Base-by-base conservation (phyloP, 2,797 vertebrate species). In the Coregonus ussuriensis region DNA sequence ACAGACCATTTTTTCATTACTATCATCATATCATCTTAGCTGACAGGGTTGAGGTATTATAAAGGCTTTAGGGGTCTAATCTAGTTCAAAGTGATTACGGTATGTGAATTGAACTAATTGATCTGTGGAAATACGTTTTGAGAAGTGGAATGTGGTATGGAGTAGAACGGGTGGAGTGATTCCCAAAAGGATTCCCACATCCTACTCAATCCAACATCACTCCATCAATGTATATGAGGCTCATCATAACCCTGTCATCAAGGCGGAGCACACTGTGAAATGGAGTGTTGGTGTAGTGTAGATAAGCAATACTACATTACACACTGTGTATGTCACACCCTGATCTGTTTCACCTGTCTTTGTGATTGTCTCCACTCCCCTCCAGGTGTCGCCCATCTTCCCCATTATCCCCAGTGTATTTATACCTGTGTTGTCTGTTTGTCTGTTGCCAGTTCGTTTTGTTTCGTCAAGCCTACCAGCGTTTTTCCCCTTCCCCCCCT, bases 81-180 rank as follows among this genome's bases (percentile, higher is more conserved):
- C 11, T 65, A 63, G 59, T 63, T 63, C 21, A 63, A n/a, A 6
- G 6, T 25, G 59, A 25, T 63, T 63, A 63, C 1, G 62, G 21
- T 71, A 79, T 73, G 68, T 76, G 35, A 86, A 84, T 63, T 63
- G 2, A 21, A 81, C 84, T 78, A 82, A 87, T 86, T 84, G 1
- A 75, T 72, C 73, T 79, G 52, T 47, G 73, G 31, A 31, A n/a
- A 72, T 4, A 67, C 80, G 78, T 82, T 79, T 25, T 47, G 29
- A 41, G 25, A 37, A 25, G 47, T 1, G 14, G 16, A 29, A 29
- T n/a, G 4, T 6, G 16, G 54, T 54, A 15, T 1, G 54, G 21
- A 0, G 29, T 66, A 31, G 63, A 66, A 66, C 29, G 11, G 25
- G 29, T 1, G 16, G 18, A n/a, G 56, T 6, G 56, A 18, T 59